phyloP scores from a whole-genome alignment of 2,888 invertebrate genomes.

The Drosophila neotestacea region DNA sequence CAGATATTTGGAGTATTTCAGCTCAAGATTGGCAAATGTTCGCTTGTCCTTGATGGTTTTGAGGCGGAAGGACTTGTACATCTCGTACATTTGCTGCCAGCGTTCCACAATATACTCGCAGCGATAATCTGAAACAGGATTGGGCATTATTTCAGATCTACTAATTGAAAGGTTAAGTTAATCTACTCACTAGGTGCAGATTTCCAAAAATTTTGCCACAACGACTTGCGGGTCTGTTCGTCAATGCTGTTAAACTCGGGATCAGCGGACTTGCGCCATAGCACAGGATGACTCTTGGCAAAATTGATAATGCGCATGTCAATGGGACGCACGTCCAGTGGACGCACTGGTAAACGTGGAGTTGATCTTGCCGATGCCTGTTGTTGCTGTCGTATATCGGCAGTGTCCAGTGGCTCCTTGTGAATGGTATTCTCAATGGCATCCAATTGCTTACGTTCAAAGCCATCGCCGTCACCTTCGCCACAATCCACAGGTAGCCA shows the following conservation, averaged over 20 bases:
- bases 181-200: slow-evolving; percentile 67
- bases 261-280: slow-evolving; percentile 81
- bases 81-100: slow-evolving; percentile 82
- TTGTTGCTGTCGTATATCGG: slow-evolving; percentile 9
- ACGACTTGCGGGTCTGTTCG: slow-evolving; percentile 76
- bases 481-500: slow-evolving; percentile 80
- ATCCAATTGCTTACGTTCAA: slow-evolving; percentile 75
- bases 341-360: slow-evolving; percentile 44
- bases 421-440: slow-evolving; percentile 75
- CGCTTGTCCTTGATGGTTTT: slow-evolving; percentile 78
- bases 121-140: slow-evolving; percentile 54
- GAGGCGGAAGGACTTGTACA: slow-evolving; percentile 83
- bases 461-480: slow-evolving; percentile 77
- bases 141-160: neutral
- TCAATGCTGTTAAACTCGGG: slow-evolving; percentile 77
- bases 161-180: neutral
- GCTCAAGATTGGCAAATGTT: slow-evolving; percentile 73
- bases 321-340: slow-evolving; percentile 74
- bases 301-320: slow-evolving; percentile 81
- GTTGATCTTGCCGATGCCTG: neutral
- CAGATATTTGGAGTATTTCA: slow-evolving; percentile 82
- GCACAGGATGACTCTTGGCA: slow-evolving; percentile 82
- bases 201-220: slow-evolving; percentile 81
- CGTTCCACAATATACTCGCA: slow-evolving; percentile 79
- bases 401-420: slow-evolving; percentile 21